Evolutionary conservation across 2,797 vertebrate species (phyloP).

Genomic region (Enteromius argenteus): DNA sequence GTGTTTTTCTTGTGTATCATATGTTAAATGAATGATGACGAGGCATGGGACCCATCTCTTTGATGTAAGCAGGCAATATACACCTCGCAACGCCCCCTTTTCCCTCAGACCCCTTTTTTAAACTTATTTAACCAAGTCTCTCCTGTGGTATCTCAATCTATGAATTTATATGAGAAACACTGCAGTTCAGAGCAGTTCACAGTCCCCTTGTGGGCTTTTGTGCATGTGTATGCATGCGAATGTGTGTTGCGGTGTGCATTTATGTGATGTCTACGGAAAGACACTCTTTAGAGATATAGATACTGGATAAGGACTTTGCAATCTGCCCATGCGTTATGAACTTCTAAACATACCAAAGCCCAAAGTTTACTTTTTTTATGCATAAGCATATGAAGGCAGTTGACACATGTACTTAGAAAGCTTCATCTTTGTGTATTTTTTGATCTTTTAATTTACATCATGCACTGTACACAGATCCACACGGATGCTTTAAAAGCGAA

Average conservation of each 20-base stretch:
- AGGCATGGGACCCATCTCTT: conserved; percentile 16
- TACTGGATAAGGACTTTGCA: neutral
- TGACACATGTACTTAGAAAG: neutral
- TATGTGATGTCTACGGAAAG: neutral
- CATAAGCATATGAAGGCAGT: neutral
- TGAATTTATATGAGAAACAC: neutral
- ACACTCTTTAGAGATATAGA: neutral
- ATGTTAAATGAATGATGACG: conserved; percentile 31
- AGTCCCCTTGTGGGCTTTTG: conserved; percentile 2
- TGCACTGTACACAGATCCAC: neutral
- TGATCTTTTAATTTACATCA: neutral
- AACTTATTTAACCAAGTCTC: conserved; percentile 8
- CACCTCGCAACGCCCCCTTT: neutral
- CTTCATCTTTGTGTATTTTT: neutral
- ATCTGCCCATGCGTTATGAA: neutral
- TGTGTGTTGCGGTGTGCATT: neutral
- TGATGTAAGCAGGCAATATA: conserved; percentile 15
- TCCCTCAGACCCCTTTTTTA: neutral
- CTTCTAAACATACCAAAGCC: neutral
- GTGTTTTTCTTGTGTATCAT: conserved; percentile 11
- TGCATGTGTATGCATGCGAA: conserved; percentile 5
- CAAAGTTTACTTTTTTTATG: neutral
- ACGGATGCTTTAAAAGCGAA: neutral
- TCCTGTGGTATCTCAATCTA: neutral
- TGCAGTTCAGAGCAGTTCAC: conserved; percentile 2